Percentiles rank a stretch among this genome's conserved stretches.
phyloP scores from a whole-genome alignment of 2,888 invertebrate genomes.

The Philereme transversata region DNA sequence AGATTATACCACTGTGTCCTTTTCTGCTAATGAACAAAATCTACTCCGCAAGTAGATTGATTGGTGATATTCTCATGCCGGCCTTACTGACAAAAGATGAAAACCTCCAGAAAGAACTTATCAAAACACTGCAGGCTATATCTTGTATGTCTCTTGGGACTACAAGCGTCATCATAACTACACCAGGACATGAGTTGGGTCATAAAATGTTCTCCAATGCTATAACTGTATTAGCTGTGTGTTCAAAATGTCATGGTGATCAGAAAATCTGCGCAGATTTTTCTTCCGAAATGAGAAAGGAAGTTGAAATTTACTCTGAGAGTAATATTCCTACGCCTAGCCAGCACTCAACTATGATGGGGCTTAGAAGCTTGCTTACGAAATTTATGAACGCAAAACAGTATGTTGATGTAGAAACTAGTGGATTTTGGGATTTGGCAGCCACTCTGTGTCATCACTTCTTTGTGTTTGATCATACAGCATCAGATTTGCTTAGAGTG shows the following conservation, averaged over 20 bases:
- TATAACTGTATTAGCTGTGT: conserved; percentile 54
- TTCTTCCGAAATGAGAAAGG: conserved; percentile 37
- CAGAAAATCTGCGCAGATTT: conserved; percentile 34
- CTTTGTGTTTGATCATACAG: conserved; percentile 64
- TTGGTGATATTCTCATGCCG: conserved; percentile 72
- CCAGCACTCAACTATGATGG: conserved; percentile 51
- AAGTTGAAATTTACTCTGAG: conserved; percentile 51
- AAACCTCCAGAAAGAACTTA: conserved; percentile 56
- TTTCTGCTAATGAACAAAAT: conserved; percentile 63
- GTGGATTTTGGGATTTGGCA: conserved; percentile 62
- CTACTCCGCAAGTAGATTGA: conserved; percentile 65
- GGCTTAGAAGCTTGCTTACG: conserved; percentile 57
- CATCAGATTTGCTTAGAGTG: conserved; percentile 57
- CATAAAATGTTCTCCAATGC: conserved; percentile 53
- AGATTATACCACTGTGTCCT: conserved; percentile 66
- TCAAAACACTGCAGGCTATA: conserved; percentile 55
- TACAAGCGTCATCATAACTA: conserved; percentile 48
- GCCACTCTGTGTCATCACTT: conserved; percentile 64
- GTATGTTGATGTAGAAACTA: conserved; percentile 54
- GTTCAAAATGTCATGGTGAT: conserved; percentile 63
- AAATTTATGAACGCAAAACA: conserved; percentile 69
- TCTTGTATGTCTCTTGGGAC: conserved; percentile 66
- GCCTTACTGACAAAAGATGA: conserved; percentile 63
- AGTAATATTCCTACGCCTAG: conserved; percentile 45
- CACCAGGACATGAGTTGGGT: conserved; percentile 43